Evolutionary conservation across 2,888 invertebrate species (phyloP), one percentile per base, ranked within the genome.

Genomic region (Pristionchus entomophagus): DNA sequence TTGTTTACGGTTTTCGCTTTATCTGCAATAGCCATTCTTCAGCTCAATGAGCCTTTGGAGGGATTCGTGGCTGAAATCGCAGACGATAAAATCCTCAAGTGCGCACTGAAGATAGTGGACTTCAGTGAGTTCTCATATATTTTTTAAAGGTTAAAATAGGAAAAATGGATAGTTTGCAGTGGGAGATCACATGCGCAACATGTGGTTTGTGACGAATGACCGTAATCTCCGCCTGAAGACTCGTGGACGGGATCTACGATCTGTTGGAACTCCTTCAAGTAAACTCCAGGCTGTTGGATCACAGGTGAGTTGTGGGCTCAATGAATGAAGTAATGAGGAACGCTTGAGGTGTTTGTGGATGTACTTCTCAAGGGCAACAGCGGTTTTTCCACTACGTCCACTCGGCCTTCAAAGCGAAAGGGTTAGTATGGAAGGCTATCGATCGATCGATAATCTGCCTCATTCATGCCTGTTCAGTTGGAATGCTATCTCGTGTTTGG

Each of bases 81-180:
- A 17, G 83, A 84, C 56, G 83, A 84, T 49, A 35, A 12, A 0
- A 84, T 84, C 29, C 65, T 84, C 49, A 84, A 84, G 35, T 84
- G 83, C 26, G 83, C 65, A 10, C 83, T 84, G 2, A n/a, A 26
- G 10, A 65, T 65, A 1, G 17, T 49, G 3, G n/a, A 22, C 45
- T 84, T 45, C 49, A 26, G 83, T 84, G 10, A 26, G 59, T n/a
- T n/a, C n/a, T n/a, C n/a, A n/a, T n/a, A n/a, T n/a, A n/a, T n/a
- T n/a, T n/a, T n/a, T n/a, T n/a, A 45, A n/a, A n/a, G n/a, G n/a
- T n/a, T n/a, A n/a, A n/a, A n/a, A n/a, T n/a, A n/a, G n/a, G n/a
- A n/a, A n/a, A n/a, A n/a, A n/a, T n/a, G n/a, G n/a, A n/a, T 45
- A 10, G 6, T 65, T 22, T n/a, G 14, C n/a, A 83, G 83, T 83